These are phyloP conservation scores for Podarcis muralis DNA, from an alignment of 2,113 vertebrate genomes.

Conservation along the genomic window DNA sequence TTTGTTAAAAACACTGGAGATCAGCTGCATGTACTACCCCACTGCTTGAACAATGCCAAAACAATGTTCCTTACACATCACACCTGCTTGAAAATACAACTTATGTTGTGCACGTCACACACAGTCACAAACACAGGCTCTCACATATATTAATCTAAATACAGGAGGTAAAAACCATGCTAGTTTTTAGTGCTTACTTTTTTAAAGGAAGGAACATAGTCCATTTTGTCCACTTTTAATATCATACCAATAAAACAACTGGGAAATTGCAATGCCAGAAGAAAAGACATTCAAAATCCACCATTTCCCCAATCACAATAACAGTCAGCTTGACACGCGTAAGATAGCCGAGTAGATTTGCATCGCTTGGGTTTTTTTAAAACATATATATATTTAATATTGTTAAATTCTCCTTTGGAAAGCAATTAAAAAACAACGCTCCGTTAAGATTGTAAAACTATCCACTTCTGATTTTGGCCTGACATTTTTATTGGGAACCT, in stretches of 20 bases:
- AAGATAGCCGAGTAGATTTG: slow-evolving; percentile 76
- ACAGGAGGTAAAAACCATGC: slow-evolving; percentile 67
- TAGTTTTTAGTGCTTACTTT: slow-evolving; percentile 77
- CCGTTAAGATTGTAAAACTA: slow-evolving; percentile 76
- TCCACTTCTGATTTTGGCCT: slow-evolving; percentile 76
- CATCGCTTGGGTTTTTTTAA: slow-evolving; percentile 62
- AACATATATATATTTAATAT: not conserved
- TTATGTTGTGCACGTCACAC: too few relatives aligned
- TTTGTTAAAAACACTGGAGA: slow-evolving; percentile 37
- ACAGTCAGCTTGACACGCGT: slow-evolving; percentile 73
- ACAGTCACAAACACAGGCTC: not conserved
- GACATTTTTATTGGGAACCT: slow-evolving; percentile 85
- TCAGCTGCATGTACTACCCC: slow-evolving; percentile 66
- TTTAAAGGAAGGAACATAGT: slow-evolving; percentile 76
- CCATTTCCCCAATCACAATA: slow-evolving; percentile 79
- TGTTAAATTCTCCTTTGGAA: slow-evolving; percentile 74
- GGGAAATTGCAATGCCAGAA: slow-evolving; percentile 75
- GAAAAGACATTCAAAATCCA: slow-evolving; percentile 78
- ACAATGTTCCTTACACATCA: slow-evolving; percentile 71
- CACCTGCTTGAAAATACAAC: too few relatives aligned
- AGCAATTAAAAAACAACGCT: slow-evolving; percentile 79
- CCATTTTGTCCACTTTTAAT: slow-evolving; percentile 79
- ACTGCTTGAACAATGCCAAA: slow-evolving; percentile 71
- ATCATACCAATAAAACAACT: slow-evolving; percentile 77
- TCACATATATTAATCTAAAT: slow-evolving; percentile 57